phyloP scores from a whole-genome alignment of 2,797 vertebrate genomes.

The Acipenser ruthenus region DNA sequence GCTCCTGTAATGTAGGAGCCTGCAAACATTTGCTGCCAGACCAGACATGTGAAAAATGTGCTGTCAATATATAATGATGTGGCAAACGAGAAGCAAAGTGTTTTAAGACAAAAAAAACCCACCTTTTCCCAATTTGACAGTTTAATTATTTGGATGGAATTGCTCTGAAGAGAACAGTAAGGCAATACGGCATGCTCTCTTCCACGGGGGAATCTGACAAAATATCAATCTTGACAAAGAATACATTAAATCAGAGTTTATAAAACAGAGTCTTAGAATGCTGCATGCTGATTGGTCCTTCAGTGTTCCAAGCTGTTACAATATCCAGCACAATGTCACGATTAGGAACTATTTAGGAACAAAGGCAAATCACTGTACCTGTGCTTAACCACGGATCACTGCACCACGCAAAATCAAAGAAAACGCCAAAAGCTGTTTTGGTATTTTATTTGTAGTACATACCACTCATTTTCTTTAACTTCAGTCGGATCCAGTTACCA shows the following conservation, averaged over 20 bases:
- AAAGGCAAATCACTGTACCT: neutral
- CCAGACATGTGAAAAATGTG: neutral
- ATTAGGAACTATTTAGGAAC: neutral
- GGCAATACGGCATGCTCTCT: neutral
- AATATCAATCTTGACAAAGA: conserved; percentile 10
- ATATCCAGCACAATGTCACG: neutral
- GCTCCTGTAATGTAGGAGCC: neutral
- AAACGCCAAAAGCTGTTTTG: no score
- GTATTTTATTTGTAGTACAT: no score
- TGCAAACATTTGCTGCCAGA: neutral
- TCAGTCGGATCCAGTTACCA: no score
- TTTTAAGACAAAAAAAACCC: neutral
- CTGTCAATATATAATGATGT: neutral
- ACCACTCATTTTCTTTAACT: no score
- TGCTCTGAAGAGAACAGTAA: neutral
- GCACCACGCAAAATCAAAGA: no score
- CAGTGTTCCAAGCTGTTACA: neutral
- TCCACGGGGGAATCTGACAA: conserved; percentile 2
- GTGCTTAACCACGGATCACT: neutral
- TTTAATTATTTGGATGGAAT: conserved; percentile 12
- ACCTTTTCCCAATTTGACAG: conserved; percentile 6
- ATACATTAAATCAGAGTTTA: conserved; percentile 4
- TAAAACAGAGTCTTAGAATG: neutral
- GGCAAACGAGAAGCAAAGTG: neutral
- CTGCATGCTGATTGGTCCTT: neutral